Conservation (phyloP, 2,797 vertebrate species). For the Morus bassanus region DNA sequence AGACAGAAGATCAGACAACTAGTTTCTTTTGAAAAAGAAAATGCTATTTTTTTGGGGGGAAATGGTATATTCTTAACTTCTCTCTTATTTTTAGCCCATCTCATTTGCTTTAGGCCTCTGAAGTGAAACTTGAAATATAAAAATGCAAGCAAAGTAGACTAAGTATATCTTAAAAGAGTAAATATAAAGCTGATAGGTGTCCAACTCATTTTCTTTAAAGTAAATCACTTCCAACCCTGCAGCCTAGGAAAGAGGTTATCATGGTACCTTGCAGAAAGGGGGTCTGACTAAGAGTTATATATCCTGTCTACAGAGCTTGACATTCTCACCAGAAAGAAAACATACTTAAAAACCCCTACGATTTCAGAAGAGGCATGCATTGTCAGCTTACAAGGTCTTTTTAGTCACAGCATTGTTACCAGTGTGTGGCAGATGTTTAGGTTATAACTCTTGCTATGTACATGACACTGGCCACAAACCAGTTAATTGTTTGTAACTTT, state of each 20-base stretch:
- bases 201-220: neutral
- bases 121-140: neutral
- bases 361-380: neutral
- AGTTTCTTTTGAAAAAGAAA: neutral
- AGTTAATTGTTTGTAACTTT: too few species aligned
- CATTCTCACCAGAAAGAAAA: neutral
- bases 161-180: neutral
- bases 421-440: neutral
- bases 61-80: neutral
- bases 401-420: neutral
- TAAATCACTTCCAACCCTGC: neutral
- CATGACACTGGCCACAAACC: neutral
- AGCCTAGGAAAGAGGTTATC: neutral
- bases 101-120: neutral
- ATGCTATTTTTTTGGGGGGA: neutral
- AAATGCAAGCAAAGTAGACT: neutral
- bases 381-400: neutral
- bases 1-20: neutral
- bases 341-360: neutral
- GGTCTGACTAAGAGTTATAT: accelerated
- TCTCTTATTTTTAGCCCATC: neutral
- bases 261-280: accelerated
- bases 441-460: neutral
- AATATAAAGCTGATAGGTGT: neutral
- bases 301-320: neutral